Conservation (phyloP, 2,797 vertebrate species). For the Tamandua tetradactyla region DNA sequence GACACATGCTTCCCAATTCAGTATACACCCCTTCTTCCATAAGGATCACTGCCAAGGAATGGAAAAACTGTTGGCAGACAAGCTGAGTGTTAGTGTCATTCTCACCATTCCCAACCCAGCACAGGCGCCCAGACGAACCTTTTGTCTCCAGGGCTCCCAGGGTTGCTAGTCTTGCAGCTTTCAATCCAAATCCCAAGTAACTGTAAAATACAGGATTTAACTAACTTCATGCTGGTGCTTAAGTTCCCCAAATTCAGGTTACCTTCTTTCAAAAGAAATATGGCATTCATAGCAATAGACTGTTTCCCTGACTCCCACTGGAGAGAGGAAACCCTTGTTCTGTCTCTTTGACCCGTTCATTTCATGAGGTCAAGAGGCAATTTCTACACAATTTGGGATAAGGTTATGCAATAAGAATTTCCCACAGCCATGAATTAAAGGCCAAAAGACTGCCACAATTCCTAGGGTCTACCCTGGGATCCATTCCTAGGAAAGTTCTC, state of each 20-base stretch:
- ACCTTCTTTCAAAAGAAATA: conserved; percentile 9
- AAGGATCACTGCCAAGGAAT: conserved; percentile 12
- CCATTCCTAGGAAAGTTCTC: background rate
- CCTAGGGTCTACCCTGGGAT: background rate
- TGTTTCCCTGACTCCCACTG: background rate
- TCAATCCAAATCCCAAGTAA: conserved; percentile 97
- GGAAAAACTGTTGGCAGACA: background rate
- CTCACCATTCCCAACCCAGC: background rate
- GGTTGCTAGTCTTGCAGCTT: conserved; percentile 93
- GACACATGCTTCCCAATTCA: background rate
- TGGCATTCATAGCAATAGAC: background rate
- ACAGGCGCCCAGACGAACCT: conserved; percentile 86
- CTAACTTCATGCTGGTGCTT: conserved; percentile 3
- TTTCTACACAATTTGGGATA: background rate
- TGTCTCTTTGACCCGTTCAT: background rate
- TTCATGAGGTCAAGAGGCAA: background rate
- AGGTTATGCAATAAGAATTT: conserved; percentile 24
- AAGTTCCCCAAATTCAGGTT: background rate
- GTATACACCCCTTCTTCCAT: background rate
- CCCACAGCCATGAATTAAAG: background rate
- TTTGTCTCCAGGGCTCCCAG: conserved; percentile 93
- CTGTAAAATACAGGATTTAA: conserved; percentile 83
- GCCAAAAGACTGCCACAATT: background rate
- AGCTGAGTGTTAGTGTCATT: background rate
- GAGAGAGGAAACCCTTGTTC: conserved; percentile 18